Evolutionary conservation across 2,113 vertebrate genomes (phyloP).

Genomic region (Pyxicephalus adspersus): DNA sequence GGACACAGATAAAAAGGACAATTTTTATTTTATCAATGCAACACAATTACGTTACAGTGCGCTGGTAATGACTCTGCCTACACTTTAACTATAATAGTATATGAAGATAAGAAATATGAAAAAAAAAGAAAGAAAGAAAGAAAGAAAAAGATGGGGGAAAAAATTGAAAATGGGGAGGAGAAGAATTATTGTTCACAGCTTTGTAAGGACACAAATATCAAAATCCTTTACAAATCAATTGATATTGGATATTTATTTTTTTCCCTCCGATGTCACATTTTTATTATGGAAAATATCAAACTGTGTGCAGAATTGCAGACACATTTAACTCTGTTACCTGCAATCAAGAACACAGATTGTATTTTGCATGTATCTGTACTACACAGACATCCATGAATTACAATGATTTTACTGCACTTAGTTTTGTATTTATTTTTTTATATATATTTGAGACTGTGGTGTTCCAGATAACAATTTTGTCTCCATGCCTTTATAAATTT

Average conservation of each 20-base stretch:
- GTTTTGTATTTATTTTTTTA: constrained; percentile 18
- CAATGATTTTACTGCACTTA: constrained; percentile 66
- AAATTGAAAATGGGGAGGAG: constrained; percentile 63
- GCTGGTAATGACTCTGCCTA: constrained; percentile 98
- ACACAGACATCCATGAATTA: constrained; percentile 74
- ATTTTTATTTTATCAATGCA: constrained; percentile 99
- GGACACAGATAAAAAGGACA: constrained; percentile 99
- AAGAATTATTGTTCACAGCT: constrained; percentile 87
- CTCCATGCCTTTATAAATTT: too few relatives aligned
- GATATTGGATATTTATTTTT: constrained; percentile 86
- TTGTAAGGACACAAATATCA: constrained; percentile 88
- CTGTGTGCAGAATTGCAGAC: constrained; percentile 94
- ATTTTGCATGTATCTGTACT: constrained; percentile 86
- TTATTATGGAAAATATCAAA: constrained; percentile 92
- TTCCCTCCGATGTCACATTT: constrained; percentile 76
- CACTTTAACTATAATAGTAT: constrained; percentile 75
- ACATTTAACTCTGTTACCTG: constrained; percentile 97
- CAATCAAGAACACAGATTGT: constrained; percentile 94
- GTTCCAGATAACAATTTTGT: neutral
- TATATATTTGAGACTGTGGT: constrained; percentile 18
- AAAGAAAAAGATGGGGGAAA: constrained; percentile 3
- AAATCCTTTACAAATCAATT: constrained; percentile 92
- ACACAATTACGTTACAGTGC: constrained; percentile 98
- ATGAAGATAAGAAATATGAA: neutral
- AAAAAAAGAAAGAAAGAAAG: neutral